Percentiles rank a stretch among this genome's conserved stretches.
phyloP scores from a whole-genome alignment of 1,140 invertebrate genomes.

The Leptinotarsa defecta region DNA sequence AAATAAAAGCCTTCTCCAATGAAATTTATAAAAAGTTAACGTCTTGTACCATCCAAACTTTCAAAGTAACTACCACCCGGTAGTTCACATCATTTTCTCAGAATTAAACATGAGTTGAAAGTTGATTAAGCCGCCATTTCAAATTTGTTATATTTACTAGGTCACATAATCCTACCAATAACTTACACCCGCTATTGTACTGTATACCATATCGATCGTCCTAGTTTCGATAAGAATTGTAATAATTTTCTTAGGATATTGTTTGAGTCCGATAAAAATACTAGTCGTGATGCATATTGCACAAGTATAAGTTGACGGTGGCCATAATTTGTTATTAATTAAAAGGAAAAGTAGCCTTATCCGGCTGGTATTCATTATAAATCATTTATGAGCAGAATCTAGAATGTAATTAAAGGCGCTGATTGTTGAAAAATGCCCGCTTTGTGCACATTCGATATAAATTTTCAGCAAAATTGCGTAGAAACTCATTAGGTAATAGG shows the following conservation, averaged over 20 bases:
- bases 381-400: conserved; percentile 18
- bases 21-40: too few relatives aligned
- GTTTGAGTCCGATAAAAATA: conserved; percentile 21
- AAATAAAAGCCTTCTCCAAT: too few relatives aligned
- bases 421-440: not conserved
- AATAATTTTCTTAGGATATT: conserved; percentile 18
- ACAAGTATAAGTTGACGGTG: conserved; percentile 24
- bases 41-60: too few relatives aligned
- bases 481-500: not conserved
- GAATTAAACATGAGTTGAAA: too few relatives aligned
- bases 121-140: too few relatives aligned
- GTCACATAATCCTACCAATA: not conserved
- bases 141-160: not conserved
- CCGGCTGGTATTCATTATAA: not conserved
- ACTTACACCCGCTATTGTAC: not conserved
- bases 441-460: not conserved
- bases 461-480: not conserved
- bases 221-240: conserved; percentile 5
- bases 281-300: conserved; percentile 30
- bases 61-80: too few relatives aligned
- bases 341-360: conserved; percentile 28
- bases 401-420: conserved; percentile 6
- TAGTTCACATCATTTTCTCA: too few relatives aligned
- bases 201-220: conserved; percentile 2
- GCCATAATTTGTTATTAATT: conserved; percentile 31